Evolutionary conservation across 2,113 vertebrate species (phyloP), one percentile per base, ranked within the genome.

Genomic region (Cairina moschata): DNA sequence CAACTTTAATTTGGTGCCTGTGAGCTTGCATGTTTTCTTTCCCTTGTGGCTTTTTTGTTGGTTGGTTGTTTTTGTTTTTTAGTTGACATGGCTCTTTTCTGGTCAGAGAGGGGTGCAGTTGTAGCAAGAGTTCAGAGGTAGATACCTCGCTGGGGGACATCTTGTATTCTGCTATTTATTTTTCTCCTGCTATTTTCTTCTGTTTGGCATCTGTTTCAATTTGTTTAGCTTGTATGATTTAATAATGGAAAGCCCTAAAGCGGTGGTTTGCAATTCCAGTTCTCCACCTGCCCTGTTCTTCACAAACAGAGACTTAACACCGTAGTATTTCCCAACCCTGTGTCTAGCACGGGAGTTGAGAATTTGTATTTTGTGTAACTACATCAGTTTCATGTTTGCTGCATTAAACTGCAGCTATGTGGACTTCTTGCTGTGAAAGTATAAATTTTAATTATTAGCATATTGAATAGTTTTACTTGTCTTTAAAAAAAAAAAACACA

Each of bases 401-500:
- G 0, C 10, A 9, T 34, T 46, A 40, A 46, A 12, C 23, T 46
- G 75, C 58, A 62, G 32, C 40, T 58, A 6, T 6, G 0, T 4
- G 32, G 26, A 5, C 42, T 86, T 73, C 54, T 76, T 25, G 16
- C 36, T 56, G 4, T 40, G 21, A 5, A 38, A 58, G 29, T 12
- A 17, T 78, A 32, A 15, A 13, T 42, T 46, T 56, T 34, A 52
- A 52, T 25, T 10, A 52, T 28, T 12, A 82, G 21, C 31, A 22
- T 12, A 1, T 36, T 12, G 22, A 1, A 1, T 25, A 38, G 26
- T 62, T 84, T 48, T 59, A 7, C 32, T 74, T 74, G 29, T 52
- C 13, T 11, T 4, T 14, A 44, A 48, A 34, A n/a, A 29, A n/a
- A 31, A 40, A 23, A 48, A n/a, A 16, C 16, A 9, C 16, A 9